phyloP scores from a whole-genome alignment of 2,113 vertebrate genomes.

The Butorides virescens region DNA sequence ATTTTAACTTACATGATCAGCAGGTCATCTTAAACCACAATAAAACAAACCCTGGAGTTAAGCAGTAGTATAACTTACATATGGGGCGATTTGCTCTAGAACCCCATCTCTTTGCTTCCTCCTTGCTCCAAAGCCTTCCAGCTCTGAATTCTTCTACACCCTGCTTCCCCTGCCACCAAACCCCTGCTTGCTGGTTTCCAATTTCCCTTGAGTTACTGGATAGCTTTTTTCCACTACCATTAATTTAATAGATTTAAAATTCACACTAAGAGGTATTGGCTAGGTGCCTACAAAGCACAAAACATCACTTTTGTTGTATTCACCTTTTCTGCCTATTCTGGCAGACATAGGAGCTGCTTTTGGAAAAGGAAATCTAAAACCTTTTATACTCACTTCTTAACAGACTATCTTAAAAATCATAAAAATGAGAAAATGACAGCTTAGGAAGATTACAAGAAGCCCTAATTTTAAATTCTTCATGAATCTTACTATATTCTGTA shows the following conservation, averaged over 20 bases:
- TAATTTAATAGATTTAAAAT: neutral
- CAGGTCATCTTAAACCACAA: neutral
- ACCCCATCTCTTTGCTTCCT: fast-evolving
- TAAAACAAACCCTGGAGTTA: neutral
- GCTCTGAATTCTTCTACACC: neutral
- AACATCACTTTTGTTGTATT: neutral
- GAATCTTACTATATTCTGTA: neutral
- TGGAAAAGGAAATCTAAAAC: neutral
- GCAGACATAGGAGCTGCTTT: neutral
- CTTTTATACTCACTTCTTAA: neutral
- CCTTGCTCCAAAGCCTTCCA: neutral
- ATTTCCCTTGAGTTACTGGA: neutral
- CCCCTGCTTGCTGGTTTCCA: neutral
- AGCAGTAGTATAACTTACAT: neutral
- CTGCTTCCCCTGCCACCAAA: neutral
- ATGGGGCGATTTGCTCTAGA: neutral
- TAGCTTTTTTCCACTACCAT: neutral
- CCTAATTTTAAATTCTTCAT: neutral
- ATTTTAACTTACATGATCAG: neutral
- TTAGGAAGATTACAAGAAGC: neutral
- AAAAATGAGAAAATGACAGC: neutral
- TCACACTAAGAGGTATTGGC: neutral
- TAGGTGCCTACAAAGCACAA: neutral
- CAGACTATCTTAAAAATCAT: neutral
- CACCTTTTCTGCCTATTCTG: neutral